Evolutionary conservation across 2,797 vertebrate species (phyloP).

Genomic region (Sebastes matsubarae): DNA sequence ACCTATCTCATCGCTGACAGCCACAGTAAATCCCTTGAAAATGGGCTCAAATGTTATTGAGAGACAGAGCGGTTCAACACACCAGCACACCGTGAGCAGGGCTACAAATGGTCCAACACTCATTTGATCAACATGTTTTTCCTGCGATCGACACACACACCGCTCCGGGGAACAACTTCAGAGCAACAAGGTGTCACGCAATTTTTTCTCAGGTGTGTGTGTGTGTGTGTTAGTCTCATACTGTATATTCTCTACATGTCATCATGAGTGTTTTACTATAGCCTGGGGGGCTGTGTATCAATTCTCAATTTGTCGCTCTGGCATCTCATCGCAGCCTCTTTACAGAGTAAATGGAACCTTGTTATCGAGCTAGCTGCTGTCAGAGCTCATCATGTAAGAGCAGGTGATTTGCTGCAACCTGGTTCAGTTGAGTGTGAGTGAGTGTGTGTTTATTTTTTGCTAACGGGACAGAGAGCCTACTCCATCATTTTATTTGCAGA

Average conservation of each 20-base stretch:
- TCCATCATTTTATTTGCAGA: conserved; percentile 15
- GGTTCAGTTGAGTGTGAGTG: conserved; percentile 16
- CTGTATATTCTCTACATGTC: neutral
- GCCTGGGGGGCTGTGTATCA: conserved; percentile 25
- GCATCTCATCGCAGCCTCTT: conserved; percentile 32
- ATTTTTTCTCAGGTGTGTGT: neutral
- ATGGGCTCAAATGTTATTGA: conserved; percentile 52
- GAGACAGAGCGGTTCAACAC: conserved; percentile 44
- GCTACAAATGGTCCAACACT: conserved; percentile 15
- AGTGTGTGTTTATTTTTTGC: conserved; percentile 30
- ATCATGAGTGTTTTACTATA: conserved; percentile 23
- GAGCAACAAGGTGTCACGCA: neutral
- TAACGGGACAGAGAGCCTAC: neutral
- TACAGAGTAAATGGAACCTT: conserved; percentile 49
- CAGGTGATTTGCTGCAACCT: conserved; percentile 41
- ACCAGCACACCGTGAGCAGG: conserved; percentile 25
- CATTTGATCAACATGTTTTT: conserved; percentile 54
- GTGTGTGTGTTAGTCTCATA: neutral
- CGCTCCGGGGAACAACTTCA: conserved; percentile 25
- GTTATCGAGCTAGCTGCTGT: conserved; percentile 48
- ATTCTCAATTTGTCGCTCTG: conserved; percentile 32
- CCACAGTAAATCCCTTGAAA: conserved; percentile 44
- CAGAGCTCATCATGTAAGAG: conserved; percentile 51
- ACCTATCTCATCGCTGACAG: conserved; percentile 29
- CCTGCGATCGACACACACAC: neutral